Percentiles rank a stretch among this genome's conserved stretches.
Conservation (phyloP, 1,140 invertebrate genomes). For the Phymorhynchus buccinoides region DNA sequence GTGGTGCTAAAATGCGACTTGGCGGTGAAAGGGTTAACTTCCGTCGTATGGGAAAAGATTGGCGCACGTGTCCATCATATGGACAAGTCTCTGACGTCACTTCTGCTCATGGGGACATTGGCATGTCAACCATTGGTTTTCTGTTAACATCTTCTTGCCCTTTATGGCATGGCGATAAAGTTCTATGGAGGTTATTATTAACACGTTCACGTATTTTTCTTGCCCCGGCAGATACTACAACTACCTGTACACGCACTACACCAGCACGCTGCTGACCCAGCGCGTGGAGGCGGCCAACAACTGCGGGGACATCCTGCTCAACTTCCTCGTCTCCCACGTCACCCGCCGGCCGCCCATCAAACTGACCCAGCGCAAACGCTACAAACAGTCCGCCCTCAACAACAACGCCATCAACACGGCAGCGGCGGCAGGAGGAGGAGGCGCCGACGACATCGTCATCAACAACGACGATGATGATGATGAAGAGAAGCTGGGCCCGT, state of each 20-base stretch:
- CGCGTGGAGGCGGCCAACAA: constrained; percentile 92
- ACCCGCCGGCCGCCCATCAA: constrained; percentile 94
- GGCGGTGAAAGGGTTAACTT: no score
- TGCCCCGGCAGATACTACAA: constrained; percentile 93
- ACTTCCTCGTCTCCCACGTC: constrained; percentile 94
- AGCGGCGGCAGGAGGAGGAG: constrained; percentile 69
- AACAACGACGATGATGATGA: no score
- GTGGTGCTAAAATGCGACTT: no score
- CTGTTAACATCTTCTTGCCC: no score
- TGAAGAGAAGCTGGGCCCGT: constrained; percentile 72
- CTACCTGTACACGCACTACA: constrained; percentile 87
- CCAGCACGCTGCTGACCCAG: constrained; percentile 84
- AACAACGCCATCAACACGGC: constrained; percentile 72
- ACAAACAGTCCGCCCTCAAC: constrained; percentile 80
- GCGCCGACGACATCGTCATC: constrained; percentile 86
- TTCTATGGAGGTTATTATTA: no score
- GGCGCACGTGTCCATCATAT: no score
- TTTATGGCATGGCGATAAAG: no score
- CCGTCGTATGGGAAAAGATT: no score
- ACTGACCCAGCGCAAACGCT: constrained; percentile 89
- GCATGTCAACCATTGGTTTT: no score
- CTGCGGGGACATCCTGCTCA: constrained; percentile 97
- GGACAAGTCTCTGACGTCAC: no score
- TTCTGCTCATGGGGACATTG: no score
- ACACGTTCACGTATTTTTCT: no score